Conservation (phyloP, 2,113 vertebrate genomes). For the Petrocephalus zakoni region DNA sequence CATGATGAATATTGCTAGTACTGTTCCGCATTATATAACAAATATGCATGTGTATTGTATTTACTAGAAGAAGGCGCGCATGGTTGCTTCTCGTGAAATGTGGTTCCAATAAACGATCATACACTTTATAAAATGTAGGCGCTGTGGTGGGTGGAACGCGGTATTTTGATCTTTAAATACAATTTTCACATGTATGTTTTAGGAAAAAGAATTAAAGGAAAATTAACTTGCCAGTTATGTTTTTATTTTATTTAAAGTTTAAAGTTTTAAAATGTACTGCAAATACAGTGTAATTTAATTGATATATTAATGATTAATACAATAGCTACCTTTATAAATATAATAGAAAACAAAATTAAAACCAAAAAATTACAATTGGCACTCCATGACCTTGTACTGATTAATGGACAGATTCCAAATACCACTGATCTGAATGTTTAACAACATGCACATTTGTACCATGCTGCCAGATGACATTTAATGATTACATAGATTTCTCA, state of each 20-base stretch:
- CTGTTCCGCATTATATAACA: background rate
- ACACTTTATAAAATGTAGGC: background rate
- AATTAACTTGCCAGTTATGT: background rate
- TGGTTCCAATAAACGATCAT: background rate
- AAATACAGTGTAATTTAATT: background rate
- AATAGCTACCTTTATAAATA: background rate
- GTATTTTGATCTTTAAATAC: background rate
- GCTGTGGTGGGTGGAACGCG: background rate
- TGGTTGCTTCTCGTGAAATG: background rate
- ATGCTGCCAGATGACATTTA: background rate
- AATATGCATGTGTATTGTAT: background rate
- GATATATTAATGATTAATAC: background rate
- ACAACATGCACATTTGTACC: background rate
- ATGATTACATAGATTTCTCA: background rate
- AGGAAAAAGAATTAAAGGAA: background rate
- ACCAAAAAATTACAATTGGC: background rate
- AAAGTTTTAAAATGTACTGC: background rate
- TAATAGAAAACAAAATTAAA: background rate
- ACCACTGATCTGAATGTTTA: background rate
- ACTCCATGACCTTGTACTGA: background rate
- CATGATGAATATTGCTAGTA: background rate
- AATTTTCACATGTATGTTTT: background rate
- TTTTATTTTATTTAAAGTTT: background rate
- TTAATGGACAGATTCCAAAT: background rate
- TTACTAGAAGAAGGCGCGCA: background rate